A percentile compares a stretch with the other conserved stretches of the same genome.
These are phyloP conservation scores for Hetaerina titia DNA, from an alignment of 2,888 invertebrate genomes.

Conservation along the genomic window DNA sequence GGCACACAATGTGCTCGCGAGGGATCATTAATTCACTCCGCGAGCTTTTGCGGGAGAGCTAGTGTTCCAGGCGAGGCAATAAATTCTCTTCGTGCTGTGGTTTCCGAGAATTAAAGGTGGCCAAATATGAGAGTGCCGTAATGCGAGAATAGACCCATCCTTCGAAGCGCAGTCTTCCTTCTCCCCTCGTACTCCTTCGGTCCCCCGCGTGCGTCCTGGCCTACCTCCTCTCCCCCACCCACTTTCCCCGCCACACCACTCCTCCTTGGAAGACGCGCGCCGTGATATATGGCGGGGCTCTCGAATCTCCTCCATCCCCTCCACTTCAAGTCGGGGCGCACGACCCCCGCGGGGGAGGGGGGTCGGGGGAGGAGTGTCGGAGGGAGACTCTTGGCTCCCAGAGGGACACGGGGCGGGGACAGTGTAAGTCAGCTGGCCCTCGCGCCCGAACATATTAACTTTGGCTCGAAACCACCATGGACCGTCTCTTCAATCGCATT, in stretches of 20 bases:
- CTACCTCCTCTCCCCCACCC: neutral
- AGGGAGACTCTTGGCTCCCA: too few relatives aligned
- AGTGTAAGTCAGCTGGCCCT: too few relatives aligned
- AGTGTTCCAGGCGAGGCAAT: neutral
- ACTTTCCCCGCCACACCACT: neutral
- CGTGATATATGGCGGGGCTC: conserved; percentile 1
- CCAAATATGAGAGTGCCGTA: conserved; percentile 13
- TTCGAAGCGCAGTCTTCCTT: neutral
- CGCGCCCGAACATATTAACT: neutral
- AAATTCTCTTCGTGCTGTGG: neutral
- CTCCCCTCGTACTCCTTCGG: neutral
- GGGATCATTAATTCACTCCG: neutral
- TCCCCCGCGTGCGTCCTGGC: neutral
- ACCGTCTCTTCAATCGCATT: neutral
- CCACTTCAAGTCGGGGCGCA: neutral
- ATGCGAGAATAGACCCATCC: neutral
- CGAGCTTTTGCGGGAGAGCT: neutral
- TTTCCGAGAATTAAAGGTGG: conserved; percentile 27
- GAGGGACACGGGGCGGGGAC: too few relatives aligned
- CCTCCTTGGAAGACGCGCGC: neutral
- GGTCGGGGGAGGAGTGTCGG: too few relatives aligned
- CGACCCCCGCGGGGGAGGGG: neutral
- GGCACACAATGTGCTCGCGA: neutral
- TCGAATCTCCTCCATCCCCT: neutral
- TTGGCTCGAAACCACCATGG: neutral